Percentiles rank a stretch among this genome's conserved stretches.
phyloP scores from a whole-genome alignment of 1,140 invertebrate genomes.

The Babylonia areolata region DNA sequence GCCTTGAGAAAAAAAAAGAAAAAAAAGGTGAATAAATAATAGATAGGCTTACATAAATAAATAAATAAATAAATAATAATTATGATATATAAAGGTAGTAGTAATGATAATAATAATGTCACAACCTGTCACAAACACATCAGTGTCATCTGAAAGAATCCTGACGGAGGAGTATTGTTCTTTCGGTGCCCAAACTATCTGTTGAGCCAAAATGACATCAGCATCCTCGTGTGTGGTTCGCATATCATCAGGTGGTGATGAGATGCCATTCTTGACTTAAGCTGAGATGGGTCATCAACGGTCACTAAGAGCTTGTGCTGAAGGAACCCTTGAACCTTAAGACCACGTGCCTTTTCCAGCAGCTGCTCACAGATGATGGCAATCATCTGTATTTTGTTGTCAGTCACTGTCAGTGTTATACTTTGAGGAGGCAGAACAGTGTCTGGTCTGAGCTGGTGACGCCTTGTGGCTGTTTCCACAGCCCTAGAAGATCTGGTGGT shows the following conservation, averaged over 20 bases:
- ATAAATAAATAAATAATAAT: too few species aligned
- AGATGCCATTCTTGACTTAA: not conserved
- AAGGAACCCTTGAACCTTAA: not conserved
- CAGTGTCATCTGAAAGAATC: not conserved
- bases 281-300: not conserved
- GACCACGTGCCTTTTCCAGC: not conserved
- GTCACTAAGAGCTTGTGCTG: not conserved
- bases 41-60: too few species aligned
- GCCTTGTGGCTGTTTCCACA: not conserved
- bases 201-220: not conserved
- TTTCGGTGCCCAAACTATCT: not conserved
- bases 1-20: too few species aligned
- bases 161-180: not conserved
- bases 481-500: constrained; percentile 19
- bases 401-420: not conserved
- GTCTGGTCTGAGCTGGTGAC: not conserved
- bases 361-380: not conserved
- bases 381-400: not conserved
- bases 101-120: too few species aligned
- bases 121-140: not conserved
- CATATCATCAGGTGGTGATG: not conserved
- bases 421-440: not conserved
- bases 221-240: constrained; percentile 24
- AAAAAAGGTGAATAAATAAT: too few species aligned
- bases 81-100: too few species aligned